Evolutionary conservation across 2,113 vertebrate species (phyloP), one percentile per base, ranked within the genome.

Genomic region (Oryzias woworae): DNA sequence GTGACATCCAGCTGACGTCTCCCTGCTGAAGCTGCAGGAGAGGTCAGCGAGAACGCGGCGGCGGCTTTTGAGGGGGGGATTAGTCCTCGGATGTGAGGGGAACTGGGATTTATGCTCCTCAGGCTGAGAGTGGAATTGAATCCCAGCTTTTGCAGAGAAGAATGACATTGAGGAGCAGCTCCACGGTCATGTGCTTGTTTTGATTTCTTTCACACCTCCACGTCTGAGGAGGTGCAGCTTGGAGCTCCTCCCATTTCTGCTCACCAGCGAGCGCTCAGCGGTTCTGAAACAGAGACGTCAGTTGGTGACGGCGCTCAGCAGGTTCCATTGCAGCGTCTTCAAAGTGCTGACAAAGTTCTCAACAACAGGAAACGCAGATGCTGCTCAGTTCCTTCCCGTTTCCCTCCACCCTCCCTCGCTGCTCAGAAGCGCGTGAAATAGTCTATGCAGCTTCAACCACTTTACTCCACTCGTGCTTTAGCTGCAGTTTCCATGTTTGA

Each of bases 361-460:
- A 74, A 88, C 78, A 89, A 92, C 90, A 91, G 91, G 91, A 92
- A 92, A 80, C 83, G 22, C 82, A 86, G 76, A 88, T 85, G 78
- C 79, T 76, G 81, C 75, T 59, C 16, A 22, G 71, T 88, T 90
- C 87, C 87, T 91, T 87, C 89, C 90, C 78, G 73, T 63, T 47
- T 61, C 73, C 20, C 16, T 28, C 61, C 45, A 49, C 48, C 66
- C 28, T 26, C 43, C 12, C 58, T 58, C 54, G 36, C 36, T 12
- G 53, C 84, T 77, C 60, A 24, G 74, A 75, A 70, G 55, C 10
- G 3, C 36, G 8, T 1, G 2, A 10, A 36, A 36, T 3, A 10
- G 2, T 36, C 1, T 12, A 10, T 3, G 10, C 7, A 7, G 31
- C 31, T 36, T 10, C 36, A 10, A 36, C 36, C 36, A 8, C 31